Percentiles rank a stretch among this genome's conserved stretches.
Conservation (phyloP, 2,888 invertebrate species). For the Conops quadrifasciatus region DNA sequence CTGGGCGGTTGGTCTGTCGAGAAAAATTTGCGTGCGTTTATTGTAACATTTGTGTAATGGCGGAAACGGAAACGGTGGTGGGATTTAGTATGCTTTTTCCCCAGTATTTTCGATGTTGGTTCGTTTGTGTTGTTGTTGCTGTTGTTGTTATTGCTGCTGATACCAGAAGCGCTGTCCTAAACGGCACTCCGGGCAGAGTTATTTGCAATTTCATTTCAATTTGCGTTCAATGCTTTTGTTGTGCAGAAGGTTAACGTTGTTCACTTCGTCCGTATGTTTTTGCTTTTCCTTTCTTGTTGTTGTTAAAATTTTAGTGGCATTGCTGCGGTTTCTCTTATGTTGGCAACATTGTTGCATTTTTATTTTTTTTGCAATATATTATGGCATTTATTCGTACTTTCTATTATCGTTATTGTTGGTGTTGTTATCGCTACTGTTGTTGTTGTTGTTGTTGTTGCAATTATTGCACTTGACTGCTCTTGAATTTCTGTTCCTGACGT, state of each 20-base stretch:
- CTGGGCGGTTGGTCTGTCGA: too few species aligned
- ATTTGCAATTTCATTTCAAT: not conserved
- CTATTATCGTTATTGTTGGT: too few species aligned
- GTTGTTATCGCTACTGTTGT: not conserved
- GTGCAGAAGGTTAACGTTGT: not conserved
- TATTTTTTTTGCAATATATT: too few species aligned
- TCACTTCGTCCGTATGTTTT: slow-evolving; percentile 4
- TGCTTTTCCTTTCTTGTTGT: not conserved
- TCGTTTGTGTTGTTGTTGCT: not conserved
- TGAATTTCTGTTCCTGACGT: not conserved
- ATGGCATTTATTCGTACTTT: too few species aligned
- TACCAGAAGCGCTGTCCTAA: too few species aligned
- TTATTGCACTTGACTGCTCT: not conserved
- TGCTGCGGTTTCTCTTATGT: too few species aligned
- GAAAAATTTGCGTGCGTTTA: not conserved
- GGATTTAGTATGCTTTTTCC: not conserved
- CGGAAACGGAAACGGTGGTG: not conserved
- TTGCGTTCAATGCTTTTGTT: not conserved
- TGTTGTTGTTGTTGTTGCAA: slow-evolving; percentile 11
- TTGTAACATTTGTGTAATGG: not conserved
- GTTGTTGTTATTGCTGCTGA: not conserved
- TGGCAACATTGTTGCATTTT: too few species aligned
- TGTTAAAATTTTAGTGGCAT: not conserved
- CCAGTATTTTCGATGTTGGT: slow-evolving; percentile 3
- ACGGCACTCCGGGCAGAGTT: too few species aligned